Base-by-base conservation (phyloP, 2,113 vertebrate genomes). In the Motacilla alba region DNA sequence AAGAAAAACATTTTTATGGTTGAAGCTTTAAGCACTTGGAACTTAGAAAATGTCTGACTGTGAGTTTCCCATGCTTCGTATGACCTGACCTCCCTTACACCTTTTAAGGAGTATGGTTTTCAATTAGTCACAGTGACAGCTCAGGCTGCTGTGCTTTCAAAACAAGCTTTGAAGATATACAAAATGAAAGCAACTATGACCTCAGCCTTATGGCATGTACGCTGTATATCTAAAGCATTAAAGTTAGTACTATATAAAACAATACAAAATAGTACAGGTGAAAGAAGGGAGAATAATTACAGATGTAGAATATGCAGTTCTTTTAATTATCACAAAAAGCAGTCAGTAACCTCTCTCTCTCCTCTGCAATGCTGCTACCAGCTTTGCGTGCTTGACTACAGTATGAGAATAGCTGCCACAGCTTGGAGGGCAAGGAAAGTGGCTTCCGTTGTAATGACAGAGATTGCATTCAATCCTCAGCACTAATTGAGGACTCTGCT, bases 41-140 rank as follows among this genome's bases (percentile, higher is more conserved):
- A 91, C 26, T 58, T 37, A 76, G 53, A 82, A 94, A 76, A 69
- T 52, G 5, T 70, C 39, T 89, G 72, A 77, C 28, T 35, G 6
- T 39, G 60, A 80, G 28, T 68, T 87, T 35, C 46, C 15, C 39
- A 0, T 46, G n/a, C 18, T 95, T 60, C 0, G 0, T 33, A 46
- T 15, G 46, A 75, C 41, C n/a, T 82, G 66, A 91, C 28, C n/a
- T 89, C 22, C 12, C 22, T 75, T 75, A 22, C 62, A 84, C 74
- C 17, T 87, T 86, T 76, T 69, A 66, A 30, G 10, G 24, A 46
- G 8, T n/a, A 35, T 50, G 44, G 44, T 81, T 92, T 90, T 66
- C 52, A 89, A 41, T 46, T 91, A 82, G 87, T 76, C 69, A 76
- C 37, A 52, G 26, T 72, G 91, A 79, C 58, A 87, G 41, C 21